A percentile compares a stretch with the other conserved stretches of the same genome.
These are phyloP conservation scores for Heliconius ismenius DNA, from an alignment of 2,888 invertebrate genomes.

Conservation along the genomic window DNA sequence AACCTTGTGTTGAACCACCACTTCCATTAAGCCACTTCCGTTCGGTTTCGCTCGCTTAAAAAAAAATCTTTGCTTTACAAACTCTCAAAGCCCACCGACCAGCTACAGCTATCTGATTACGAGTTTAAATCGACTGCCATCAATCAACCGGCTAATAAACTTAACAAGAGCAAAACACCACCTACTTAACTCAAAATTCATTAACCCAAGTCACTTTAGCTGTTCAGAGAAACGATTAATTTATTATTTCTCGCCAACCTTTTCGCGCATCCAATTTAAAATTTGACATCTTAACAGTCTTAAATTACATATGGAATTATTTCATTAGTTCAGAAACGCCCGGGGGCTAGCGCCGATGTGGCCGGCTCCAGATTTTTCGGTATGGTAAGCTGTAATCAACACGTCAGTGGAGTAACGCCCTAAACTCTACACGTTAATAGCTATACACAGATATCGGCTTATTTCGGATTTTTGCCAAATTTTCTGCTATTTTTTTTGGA, in stretches of 20 bases:
- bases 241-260: slow-evolving; percentile 76
- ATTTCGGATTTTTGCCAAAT: slow-evolving; percentile 50
- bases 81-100: slow-evolving; percentile 8
- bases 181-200: slow-evolving; percentile 61
- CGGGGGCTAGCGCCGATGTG: slow-evolving; percentile 53
- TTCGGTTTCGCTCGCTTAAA: neutral
- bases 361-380: slow-evolving; percentile 60
- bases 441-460: slow-evolving; percentile 70
- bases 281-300: slow-evolving; percentile 81
- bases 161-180: slow-evolving; percentile 45
- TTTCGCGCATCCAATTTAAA: slow-evolving; percentile 81
- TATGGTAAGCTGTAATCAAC: slow-evolving; percentile 74
- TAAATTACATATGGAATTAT: slow-evolving; percentile 80
- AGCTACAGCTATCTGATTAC: slow-evolving; percentile 30
- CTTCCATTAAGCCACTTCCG: no score
- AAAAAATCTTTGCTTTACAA: neutral
- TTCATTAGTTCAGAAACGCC: slow-evolving; percentile 73
- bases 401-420: slow-evolving; percentile 73
- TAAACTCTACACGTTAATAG: slow-evolving; percentile 72
- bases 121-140: slow-evolving; percentile 45
- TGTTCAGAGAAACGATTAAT: slow-evolving; percentile 78
- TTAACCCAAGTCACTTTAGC: slow-evolving; percentile 63
- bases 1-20: neutral
- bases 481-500: neutral
- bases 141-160: slow-evolving; percentile 47